These are phyloP conservation scores for Garrulus glandarius DNA, from an alignment of 2,797 vertebrate genomes.

Conservation along the genomic window DNA sequence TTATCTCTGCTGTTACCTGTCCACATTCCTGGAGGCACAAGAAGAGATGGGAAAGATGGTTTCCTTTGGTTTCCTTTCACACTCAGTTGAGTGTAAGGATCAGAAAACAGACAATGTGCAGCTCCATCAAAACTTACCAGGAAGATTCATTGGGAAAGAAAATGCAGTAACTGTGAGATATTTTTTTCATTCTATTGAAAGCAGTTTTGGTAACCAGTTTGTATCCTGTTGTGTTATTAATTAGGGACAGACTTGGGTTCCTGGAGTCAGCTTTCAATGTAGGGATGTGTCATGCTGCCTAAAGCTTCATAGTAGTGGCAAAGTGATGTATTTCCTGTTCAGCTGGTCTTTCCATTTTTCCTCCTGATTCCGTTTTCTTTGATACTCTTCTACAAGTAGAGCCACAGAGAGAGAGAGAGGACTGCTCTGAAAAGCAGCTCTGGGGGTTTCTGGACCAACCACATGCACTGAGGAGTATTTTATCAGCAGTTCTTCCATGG, in stretches of 20 bases:
- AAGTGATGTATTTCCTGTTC: neutral
- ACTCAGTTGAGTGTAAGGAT: neutral
- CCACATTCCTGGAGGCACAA: neutral
- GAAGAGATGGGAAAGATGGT: neutral
- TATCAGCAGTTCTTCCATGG: neutral
- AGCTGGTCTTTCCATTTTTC: neutral
- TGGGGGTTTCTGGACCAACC: neutral
- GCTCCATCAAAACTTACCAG: neutral
- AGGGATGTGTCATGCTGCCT: neutral
- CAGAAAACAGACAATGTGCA: neutral
- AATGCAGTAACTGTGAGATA: neutral
- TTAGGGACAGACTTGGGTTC: neutral
- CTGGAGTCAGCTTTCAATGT: neutral
- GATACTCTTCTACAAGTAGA: neutral
- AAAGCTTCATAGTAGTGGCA: neutral
- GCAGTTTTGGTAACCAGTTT: neutral
- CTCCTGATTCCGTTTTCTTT: neutral
- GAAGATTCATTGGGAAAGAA: neutral
- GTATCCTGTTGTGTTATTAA: neutral
- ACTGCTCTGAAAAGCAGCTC: fast-evolving
- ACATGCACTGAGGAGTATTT: neutral
- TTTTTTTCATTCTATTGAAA: neutral
- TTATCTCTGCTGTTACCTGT: neutral
- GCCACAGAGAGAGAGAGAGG: neutral
- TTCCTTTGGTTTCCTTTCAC: neutral